Conservation (phyloP, 2,113 vertebrate species). For the Rhinopithecus roxellana region DNA sequence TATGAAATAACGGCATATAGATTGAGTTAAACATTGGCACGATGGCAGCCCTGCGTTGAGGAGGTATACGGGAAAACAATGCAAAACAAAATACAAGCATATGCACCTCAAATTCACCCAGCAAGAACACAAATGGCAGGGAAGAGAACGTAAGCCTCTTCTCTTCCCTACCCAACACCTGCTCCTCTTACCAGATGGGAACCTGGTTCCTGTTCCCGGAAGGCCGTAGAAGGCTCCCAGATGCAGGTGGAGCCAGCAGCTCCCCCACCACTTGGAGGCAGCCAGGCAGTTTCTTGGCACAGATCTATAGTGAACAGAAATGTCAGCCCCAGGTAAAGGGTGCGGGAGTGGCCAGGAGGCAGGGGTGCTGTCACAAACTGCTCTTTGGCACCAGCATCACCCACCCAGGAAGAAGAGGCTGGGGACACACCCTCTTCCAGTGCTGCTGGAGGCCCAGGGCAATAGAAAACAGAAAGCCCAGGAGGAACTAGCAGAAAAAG, state of each 20-base stretch:
- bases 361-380: not conserved
- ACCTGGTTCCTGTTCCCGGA: not conserved
- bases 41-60: not conserved
- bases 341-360: not conserved
- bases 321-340: not conserved
- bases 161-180: not conserved
- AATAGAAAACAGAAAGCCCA: not conserved
- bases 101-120: not conserved
- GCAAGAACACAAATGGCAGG: not conserved
- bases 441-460: not conserved
- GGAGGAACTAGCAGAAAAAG: not conserved
- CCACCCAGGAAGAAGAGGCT: not conserved
- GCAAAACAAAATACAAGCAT: not conserved
- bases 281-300: not conserved
- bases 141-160: not conserved
- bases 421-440: not conserved
- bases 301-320: not conserved
- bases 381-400: not conserved
- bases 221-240: not conserved
- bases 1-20: not conserved
- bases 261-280: not conserved
- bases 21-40: not conserved
- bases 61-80: not conserved
- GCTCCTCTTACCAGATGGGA: not conserved
- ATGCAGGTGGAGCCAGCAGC: not conserved